These are phyloP conservation scores for Micromussa lordhowensis DNA, from an alignment of 92 coral and sea anemone genomes.

Conservation along the genomic window DNA sequence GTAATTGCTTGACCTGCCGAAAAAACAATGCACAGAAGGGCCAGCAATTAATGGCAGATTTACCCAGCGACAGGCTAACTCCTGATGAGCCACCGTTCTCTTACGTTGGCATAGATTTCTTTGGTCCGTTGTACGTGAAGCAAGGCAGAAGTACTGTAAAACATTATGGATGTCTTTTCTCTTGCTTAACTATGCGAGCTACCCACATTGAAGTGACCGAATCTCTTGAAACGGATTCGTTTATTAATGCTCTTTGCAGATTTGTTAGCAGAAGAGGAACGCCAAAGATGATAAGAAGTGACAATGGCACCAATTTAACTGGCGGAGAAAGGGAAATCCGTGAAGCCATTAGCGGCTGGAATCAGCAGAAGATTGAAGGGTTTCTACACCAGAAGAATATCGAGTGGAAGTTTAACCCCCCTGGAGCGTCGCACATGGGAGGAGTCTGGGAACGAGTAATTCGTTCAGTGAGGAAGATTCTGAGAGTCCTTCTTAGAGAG, in stretches of 20 bases:
- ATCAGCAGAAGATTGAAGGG: slow-evolving; percentile 17
- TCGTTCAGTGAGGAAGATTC: slow-evolving; percentile 35
- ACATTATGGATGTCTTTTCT: slow-evolving; percentile 48
- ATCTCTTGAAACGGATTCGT: slow-evolving; percentile 40
- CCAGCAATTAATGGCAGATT: too few species aligned
- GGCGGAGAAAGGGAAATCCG: slow-evolving; percentile 41
- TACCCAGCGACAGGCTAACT: too few species aligned
- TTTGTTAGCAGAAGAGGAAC: slow-evolving; percentile 41
- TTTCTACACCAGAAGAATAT: slow-evolving; percentile 35
- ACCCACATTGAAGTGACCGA: slow-evolving; percentile 56
- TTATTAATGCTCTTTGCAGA: slow-evolving; percentile 47
- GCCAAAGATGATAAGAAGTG: slow-evolving; percentile 39
- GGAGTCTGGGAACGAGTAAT: slow-evolving; percentile 48
- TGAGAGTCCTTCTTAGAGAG: slow-evolving; percentile 28
- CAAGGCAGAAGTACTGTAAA: slow-evolving; percentile 43
- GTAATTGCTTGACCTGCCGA: slow-evolving; percentile 33
- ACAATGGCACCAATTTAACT: slow-evolving; percentile 51
- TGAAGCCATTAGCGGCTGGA: slow-evolving; percentile 22
- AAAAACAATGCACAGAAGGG: slow-evolving; percentile 35
- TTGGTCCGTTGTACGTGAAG: too few species aligned
- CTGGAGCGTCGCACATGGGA: slow-evolving; percentile 49
- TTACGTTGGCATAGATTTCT: slow-evolving; percentile 46
- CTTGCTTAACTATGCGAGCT: slow-evolving; percentile 45
- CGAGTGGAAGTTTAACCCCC: slow-evolving; percentile 40
- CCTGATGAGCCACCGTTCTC: too few species aligned